phyloP scores from a whole-genome alignment of 2,888 invertebrate genomes.

The Megaustenia siamemsis region DNA sequence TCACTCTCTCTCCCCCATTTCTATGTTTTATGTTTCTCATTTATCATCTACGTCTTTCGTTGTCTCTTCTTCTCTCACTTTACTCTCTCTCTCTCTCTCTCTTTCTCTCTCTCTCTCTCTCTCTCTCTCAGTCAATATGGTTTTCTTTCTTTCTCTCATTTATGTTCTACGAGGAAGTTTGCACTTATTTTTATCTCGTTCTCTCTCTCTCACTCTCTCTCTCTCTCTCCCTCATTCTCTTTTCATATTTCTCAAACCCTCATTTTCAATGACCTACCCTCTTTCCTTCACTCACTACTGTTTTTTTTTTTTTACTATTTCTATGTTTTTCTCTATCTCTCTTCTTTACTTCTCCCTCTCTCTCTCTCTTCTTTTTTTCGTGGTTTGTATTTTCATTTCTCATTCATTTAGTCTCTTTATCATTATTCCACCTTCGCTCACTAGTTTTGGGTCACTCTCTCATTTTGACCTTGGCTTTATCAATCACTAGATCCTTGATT shows the following conservation, averaged over 20 bases:
- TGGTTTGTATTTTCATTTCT: neutral
- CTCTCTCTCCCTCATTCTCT: neutral
- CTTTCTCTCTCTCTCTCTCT: neutral
- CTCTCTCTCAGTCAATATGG: neutral
- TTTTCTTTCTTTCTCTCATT: conserved; percentile 23
- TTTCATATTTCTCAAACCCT: neutral
- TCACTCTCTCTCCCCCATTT: neutral
- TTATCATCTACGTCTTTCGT: neutral
- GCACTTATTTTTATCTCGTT: conserved; percentile 4
- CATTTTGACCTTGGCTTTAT: neutral
- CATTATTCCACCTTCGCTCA: too few relatives aligned
- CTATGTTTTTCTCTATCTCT: neutral
- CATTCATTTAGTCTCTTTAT: neutral
- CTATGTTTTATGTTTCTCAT: neutral
- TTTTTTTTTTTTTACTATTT: neutral
- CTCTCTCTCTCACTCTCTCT: conserved; percentile 9
- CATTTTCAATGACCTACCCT: too few relatives aligned
- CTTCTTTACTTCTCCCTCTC: neutral
- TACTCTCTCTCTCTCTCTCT: neutral
- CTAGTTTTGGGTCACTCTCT: neutral
- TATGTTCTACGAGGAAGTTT: neutral
- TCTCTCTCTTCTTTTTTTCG: neutral
- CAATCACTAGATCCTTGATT: neutral
- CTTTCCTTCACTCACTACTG: neutral
- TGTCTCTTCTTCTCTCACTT: neutral